These are phyloP conservation scores for Epirrhoe tristata DNA, from an alignment of 2,888 invertebrate species.

Conservation along the genomic window DNA sequence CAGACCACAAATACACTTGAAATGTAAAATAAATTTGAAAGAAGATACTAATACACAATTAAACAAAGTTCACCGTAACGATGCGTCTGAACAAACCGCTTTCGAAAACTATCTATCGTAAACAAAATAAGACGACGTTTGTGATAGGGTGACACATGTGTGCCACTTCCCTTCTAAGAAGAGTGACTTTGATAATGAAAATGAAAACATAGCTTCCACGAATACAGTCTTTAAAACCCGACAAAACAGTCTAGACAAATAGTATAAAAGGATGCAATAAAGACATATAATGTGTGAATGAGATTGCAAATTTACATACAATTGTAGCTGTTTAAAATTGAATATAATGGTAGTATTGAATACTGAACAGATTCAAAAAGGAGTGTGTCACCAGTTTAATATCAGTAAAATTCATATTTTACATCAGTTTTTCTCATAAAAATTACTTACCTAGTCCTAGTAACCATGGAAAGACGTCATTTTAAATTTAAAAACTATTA, in stretches of 20 bases:
- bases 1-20: neutral
- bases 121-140: neutral
- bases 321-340: slow-evolving; percentile 28
- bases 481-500: no score
- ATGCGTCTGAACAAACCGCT: neutral
- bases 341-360: slow-evolving; percentile 20
- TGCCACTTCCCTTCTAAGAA: slow-evolving; percentile 8
- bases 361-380: slow-evolving; percentile 15
- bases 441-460: no score
- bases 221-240: slow-evolving; percentile 20
- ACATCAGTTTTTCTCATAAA: neutral
- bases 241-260: slow-evolving; percentile 35
- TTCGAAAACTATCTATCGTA: neutral
- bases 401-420: no score
- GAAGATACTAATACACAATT: neutral
- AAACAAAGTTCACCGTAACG: neutral
- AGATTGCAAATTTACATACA: slow-evolving; percentile 42
- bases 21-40: neutral
- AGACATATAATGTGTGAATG: slow-evolving; percentile 35
- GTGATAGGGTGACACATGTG: slow-evolving; percentile 17
- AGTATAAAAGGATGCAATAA: slow-evolving; percentile 34
- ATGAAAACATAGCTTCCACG: slow-evolving; percentile 17
- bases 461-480: no score
- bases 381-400: slow-evolving; percentile 5
- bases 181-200: slow-evolving; percentile 12